A percentile compares a stretch with the other conserved stretches of the same genome.
phyloP scores from a whole-genome alignment of 2,113 vertebrate species.

The Phaethornis superciliosus region DNA sequence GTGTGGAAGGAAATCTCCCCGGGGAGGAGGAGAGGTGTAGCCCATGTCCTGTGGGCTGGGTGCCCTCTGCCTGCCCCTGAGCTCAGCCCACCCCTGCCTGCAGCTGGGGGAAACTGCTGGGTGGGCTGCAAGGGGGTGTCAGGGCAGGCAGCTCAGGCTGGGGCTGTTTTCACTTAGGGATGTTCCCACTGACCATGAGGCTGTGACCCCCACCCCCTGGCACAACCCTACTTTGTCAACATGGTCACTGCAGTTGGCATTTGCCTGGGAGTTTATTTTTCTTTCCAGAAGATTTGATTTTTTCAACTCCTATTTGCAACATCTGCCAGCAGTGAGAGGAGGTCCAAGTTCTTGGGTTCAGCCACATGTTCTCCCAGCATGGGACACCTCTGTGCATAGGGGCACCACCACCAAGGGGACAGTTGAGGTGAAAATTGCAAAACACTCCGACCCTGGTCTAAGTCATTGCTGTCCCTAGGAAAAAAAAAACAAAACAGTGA shows the following conservation, averaged over 20 bases:
- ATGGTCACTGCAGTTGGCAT: neutral
- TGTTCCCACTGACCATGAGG: neutral
- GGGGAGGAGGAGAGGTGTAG: neutral
- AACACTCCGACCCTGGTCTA: rapidly evolving
- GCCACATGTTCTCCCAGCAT: rapidly evolving
- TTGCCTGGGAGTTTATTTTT: constrained; percentile 3
- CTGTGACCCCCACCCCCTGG: neutral
- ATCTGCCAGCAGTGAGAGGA: neutral
- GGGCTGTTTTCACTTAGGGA: neutral
- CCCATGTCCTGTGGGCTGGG: neutral
- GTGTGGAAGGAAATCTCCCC: neutral
- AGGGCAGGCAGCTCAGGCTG: rapidly evolving
- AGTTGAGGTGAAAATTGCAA: neutral
- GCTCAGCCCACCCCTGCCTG: neutral
- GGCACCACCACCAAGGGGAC: neutral
- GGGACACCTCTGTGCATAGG: rapidly evolving
- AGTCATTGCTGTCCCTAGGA: neutral
- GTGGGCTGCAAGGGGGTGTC: rapidly evolving
- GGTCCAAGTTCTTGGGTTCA: neutral
- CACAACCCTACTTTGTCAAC: neutral
- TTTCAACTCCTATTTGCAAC: neutral
- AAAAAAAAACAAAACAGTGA: neutral
- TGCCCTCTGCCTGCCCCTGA: neutral
- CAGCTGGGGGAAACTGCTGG: rapidly evolving
- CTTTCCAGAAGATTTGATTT: neutral